phyloP scores from a whole-genome alignment of 2,113 vertebrate species.

The Lagenorhynchus albirostris region DNA sequence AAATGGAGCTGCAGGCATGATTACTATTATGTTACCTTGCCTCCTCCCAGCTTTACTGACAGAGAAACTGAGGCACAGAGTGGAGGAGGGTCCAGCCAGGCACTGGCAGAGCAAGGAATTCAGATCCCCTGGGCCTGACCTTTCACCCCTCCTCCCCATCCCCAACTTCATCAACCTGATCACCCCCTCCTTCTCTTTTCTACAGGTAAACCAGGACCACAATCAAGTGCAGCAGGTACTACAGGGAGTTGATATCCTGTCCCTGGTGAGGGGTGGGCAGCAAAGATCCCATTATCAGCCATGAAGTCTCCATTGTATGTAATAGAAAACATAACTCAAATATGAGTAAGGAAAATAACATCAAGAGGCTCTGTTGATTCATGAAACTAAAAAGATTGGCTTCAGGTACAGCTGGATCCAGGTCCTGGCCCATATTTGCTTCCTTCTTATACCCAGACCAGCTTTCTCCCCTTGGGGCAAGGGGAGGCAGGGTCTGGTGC shows the following conservation, averaged over 20 bases:
- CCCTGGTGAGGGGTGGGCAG: neutral
- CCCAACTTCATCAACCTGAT: neutral
- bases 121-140: neutral
- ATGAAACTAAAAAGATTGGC: neutral
- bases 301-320: neutral
- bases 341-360: neutral
- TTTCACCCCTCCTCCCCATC: neutral
- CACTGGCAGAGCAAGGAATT: neutral
- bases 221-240: conserved; percentile 40
- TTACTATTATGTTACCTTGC: rapidly evolving
- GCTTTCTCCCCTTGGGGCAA: neutral
- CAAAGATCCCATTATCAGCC: neutral
- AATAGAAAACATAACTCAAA: neutral
- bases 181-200: neutral
- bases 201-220: conserved; percentile 45
- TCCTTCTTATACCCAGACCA: neutral
- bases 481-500: neutral
- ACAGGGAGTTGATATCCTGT: neutral
- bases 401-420: conserved; percentile 9
- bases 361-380: neutral
- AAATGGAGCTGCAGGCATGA: neutral
- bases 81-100: neutral
- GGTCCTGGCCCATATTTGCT: neutral
- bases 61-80: neutral
- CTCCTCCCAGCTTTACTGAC: neutral